Percentiles rank a stretch among this genome's conserved stretches.
Conservation (phyloP, 1,140 invertebrate species). For the Aphelinus certus region DNA sequence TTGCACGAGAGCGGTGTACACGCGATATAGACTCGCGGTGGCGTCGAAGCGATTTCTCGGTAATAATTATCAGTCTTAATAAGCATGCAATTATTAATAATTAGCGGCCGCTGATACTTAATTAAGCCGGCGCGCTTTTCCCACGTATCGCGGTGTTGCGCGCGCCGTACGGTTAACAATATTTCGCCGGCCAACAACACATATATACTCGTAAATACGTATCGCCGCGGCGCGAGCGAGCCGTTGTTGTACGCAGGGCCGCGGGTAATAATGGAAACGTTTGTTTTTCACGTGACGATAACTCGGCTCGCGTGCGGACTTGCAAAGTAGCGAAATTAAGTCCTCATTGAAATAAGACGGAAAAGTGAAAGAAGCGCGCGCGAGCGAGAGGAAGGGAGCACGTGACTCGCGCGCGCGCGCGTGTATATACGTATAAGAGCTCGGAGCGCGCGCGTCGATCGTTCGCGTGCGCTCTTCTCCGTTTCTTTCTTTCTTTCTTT, state of each 20-base stretch:
- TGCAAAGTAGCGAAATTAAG: slow-evolving; percentile 30
- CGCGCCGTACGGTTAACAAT: not conserved
- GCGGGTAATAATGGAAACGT: slow-evolving; percentile 31
- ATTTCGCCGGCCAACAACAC: too few species aligned
- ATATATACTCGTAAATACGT: not conserved
- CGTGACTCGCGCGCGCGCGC: not conserved
- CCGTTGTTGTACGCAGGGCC: slow-evolving; percentile 18
- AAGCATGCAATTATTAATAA: slow-evolving; percentile 16
- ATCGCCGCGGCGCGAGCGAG: slow-evolving; percentile 2
- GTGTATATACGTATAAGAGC: not conserved
- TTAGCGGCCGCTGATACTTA: slow-evolving; percentile 11
- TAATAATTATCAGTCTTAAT: not conserved
- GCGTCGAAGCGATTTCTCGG: not conserved
- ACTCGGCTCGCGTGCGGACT: slow-evolving; percentile 23
- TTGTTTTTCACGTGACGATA: slow-evolving; percentile 39
- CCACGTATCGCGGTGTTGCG: slow-evolving; percentile 4
- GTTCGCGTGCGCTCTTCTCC: not conserved
- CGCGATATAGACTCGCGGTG: too few species aligned
- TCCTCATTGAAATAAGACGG: slow-evolving; percentile 34
- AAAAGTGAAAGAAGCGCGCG: slow-evolving; percentile 26
- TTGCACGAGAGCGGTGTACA: too few species aligned
- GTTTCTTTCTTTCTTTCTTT: not conserved
- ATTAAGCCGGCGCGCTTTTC: slow-evolving; percentile 33
- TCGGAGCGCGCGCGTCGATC: slow-evolving; percentile 6
- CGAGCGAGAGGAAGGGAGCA: slow-evolving; percentile 13